A percentile compares a stretch with the other conserved stretches of the same genome.
phyloP scores from a whole-genome alignment of 2,113 vertebrate genomes.

The Nannobrachium achirus region DNA sequence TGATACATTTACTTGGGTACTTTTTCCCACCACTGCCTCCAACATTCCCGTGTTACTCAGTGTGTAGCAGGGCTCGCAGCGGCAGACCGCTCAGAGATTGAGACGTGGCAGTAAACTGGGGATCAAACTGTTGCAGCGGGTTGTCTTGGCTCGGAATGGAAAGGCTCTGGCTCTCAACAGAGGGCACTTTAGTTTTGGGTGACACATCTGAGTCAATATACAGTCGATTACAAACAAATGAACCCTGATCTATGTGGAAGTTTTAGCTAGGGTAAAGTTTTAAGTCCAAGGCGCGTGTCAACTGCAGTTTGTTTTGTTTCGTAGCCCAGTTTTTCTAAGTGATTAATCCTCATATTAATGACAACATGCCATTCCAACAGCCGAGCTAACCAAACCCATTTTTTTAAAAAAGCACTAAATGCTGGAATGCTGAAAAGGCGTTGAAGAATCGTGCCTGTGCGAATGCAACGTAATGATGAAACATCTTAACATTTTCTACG shows the following conservation, averaged over 20 bases:
- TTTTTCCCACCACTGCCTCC: no score
- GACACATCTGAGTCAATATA: constrained; percentile 8
- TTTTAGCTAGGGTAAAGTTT: not conserved
- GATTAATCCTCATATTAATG: not conserved
- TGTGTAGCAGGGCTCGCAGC: constrained; percentile 5
- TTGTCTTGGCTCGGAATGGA: constrained; percentile 13
- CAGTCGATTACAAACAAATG: not conserved
- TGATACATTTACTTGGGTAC: no score
- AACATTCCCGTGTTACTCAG: constrained; percentile 1
- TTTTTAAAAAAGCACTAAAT: not conserved
- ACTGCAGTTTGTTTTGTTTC: not conserved
- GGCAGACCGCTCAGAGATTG: constrained; percentile 51
- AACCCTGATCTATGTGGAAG: not conserved
- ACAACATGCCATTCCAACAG: not conserved
- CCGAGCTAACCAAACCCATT: not conserved
- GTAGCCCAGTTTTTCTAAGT: not conserved
- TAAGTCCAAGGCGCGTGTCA: not conserved
- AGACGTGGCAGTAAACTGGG: constrained; percentile 79
- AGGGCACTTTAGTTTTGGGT: not conserved
- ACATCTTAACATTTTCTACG: not conserved
- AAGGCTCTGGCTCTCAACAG: constrained; percentile 3
- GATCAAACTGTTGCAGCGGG: constrained; percentile 38
- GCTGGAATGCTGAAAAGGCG: not conserved
- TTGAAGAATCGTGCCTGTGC: constrained; percentile 1
- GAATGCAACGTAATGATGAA: not conserved